Percentiles rank a stretch among this genome's conserved stretches.
Evolutionary conservation across 2,797 vertebrate species (phyloP).

Genomic region (Gambusia yucatana): DNA sequence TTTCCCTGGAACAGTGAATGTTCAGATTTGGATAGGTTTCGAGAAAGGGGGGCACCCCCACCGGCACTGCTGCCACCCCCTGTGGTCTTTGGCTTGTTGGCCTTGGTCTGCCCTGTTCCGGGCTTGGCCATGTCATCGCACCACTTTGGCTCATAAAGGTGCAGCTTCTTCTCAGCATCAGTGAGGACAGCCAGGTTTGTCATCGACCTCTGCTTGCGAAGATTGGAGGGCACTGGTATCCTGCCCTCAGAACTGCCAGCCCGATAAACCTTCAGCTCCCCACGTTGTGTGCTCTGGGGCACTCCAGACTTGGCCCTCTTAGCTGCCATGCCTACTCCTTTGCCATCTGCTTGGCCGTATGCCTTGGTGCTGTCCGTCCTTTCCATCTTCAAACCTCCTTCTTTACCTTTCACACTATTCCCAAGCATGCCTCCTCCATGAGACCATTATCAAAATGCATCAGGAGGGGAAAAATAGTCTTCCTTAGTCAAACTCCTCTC

Average conservation of each 20-base stretch:
- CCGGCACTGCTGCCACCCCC: conserved; percentile 70
- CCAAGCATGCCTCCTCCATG: conserved; percentile 87
- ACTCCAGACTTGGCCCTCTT: conserved; percentile 85
- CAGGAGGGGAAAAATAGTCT: conserved; percentile 61
- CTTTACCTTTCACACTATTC: conserved; percentile 85
- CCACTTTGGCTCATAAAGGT: conserved; percentile 95
- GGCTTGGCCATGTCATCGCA: conserved; percentile 93
- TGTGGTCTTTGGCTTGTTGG: conserved; percentile 78
- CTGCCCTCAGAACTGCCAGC: conserved; percentile 83
- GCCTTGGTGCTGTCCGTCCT: conserved; percentile 80
- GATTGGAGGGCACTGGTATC: conserved; percentile 86
- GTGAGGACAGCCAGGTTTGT: conserved; percentile 96
- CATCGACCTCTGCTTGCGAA: conserved; percentile 96
- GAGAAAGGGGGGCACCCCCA: conserved; percentile 84
- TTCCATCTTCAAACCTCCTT: conserved; percentile 83
- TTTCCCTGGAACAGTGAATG: conserved; percentile 94
- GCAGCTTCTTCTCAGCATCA: conserved; percentile 96
- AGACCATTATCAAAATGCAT: conserved; percentile 83
- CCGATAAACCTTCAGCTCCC: conserved; percentile 84
- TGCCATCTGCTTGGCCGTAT: conserved; percentile 80
- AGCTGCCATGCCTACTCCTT: conserved; percentile 83
- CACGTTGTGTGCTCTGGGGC: conserved; percentile 83
- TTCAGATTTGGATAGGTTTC: conserved; percentile 94
- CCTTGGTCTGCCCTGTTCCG: conserved; percentile 78
- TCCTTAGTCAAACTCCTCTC: conserved; percentile 49